Evolutionary conservation across 2,888 invertebrate genomes (phyloP).

Genomic region (Cerastis leucographa): DNA sequence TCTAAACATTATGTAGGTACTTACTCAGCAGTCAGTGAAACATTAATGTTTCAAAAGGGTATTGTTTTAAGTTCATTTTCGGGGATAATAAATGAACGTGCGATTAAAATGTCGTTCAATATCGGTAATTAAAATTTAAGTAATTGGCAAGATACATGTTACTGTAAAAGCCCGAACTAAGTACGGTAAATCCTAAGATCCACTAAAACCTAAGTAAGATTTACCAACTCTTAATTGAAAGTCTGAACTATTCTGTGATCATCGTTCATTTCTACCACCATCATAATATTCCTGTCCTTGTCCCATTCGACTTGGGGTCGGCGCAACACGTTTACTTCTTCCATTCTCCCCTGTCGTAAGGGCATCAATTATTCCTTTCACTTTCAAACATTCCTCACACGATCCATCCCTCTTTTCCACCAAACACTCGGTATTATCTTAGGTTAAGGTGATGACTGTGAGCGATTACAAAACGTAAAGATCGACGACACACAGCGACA

Average conservation of each 20-base stretch:
- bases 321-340: no score
- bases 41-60: conserved; percentile 14
- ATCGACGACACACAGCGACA: no score
- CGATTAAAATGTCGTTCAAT: background rate
- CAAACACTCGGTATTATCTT: no score
- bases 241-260: background rate
- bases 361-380: no score
- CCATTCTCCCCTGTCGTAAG: no score
- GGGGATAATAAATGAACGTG: conserved; percentile 19
- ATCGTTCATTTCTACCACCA: no score
- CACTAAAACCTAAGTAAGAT: background rate
- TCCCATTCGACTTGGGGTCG: no score
- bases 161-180: background rate
- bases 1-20: conserved; percentile 27
- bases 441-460: background rate
- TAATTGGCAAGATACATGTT: conserved; percentile 3
- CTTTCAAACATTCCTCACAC: no score
- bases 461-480: background rate
- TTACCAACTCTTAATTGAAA: background rate
- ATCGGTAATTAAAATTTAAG: background rate
- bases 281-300: no score
- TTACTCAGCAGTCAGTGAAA: conserved; percentile 26
- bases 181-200: background rate
- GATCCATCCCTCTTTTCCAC: no score
- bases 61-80: conserved; percentile 27